Evolutionary conservation across 2,113 vertebrate genomes (phyloP).

Genomic region (Gnathonemus longibarbis): DNA sequence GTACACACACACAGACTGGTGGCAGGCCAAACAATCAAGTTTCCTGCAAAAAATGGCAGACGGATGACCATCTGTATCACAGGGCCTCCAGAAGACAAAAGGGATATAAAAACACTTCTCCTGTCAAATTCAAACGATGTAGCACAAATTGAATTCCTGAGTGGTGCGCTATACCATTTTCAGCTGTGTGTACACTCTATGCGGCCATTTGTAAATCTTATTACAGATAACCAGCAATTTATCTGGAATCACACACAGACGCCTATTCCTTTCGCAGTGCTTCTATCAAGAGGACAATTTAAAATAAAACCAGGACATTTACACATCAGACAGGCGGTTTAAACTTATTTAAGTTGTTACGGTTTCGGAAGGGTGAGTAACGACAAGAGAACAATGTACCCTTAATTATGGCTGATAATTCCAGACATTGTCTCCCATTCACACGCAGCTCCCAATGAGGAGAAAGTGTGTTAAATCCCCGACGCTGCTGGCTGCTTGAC

Average conservation of each 20-base stretch:
- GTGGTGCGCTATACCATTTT: not conserved
- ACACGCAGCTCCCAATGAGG: not conserved
- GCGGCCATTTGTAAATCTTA: not conserved
- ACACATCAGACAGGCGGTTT: not conserved
- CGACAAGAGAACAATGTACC: not conserved
- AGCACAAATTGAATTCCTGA: not conserved
- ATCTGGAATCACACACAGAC: not conserved
- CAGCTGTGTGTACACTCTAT: not conserved
- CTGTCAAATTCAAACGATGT: not conserved
- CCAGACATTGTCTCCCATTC: not conserved
- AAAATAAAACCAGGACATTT: not conserved
- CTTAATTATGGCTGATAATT: conserved; percentile 1
- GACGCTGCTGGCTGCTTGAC: not conserved
- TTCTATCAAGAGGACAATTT: not conserved
- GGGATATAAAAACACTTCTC: not conserved
- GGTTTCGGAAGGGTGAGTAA: not conserved
- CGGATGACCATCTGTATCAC: not conserved
- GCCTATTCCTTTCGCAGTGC: not conserved
- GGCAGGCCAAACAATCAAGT: not conserved
- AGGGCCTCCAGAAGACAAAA: not conserved
- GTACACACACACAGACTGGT: not conserved
- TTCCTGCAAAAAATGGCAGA: not conserved
- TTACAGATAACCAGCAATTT: conserved; percentile 1
- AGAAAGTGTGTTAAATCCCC: conserved; percentile 1
- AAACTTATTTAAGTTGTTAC: conserved; percentile 3